Percentiles rank a stretch among this genome's conserved stretches.
These are phyloP conservation scores for Dasypogon diadema DNA, from an alignment of 2,888 invertebrate species.

Conservation along the genomic window DNA sequence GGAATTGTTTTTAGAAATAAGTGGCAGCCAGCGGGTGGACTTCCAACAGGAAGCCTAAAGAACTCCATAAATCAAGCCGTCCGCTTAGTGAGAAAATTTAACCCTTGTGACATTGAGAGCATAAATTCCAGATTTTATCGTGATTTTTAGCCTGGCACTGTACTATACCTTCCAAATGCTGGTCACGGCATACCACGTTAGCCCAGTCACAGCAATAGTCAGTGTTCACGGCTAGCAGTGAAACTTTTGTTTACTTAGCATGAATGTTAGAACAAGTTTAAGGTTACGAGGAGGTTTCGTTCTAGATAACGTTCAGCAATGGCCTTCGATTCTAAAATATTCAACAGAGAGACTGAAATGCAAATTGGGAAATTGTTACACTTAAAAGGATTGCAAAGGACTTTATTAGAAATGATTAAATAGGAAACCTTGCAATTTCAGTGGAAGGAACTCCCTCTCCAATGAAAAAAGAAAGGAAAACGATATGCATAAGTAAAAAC, in stretches of 20 bases:
- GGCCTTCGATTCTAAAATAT: no score
- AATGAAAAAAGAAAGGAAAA: no score
- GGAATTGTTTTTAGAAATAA: no score
- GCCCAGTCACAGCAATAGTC: not conserved
- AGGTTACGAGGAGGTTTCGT: not conserved
- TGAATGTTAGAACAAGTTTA: constrained; percentile 22
- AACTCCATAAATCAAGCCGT: constrained; percentile 26
- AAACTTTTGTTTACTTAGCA: constrained; percentile 25
- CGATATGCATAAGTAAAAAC: no score
- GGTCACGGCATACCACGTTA: constrained; percentile 16
- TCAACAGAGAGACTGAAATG: no score
- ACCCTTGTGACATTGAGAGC: constrained; percentile 38
- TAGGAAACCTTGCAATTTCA: no score
- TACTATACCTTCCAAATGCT: not conserved
- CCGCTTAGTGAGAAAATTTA: constrained; percentile 19
- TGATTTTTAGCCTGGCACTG: constrained; percentile 4
- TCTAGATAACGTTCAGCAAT: not conserved
- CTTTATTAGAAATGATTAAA: no score
- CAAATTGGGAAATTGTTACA: no score
- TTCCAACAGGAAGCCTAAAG: not conserved
- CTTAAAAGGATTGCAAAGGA: no score
- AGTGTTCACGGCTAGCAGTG: not conserved
- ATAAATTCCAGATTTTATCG: constrained; percentile 35
- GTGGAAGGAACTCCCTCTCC: no score
- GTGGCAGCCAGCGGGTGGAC: not conserved